Conservation (phyloP, 2,797 vertebrate genomes). For the Taeniopygia guttata region DNA sequence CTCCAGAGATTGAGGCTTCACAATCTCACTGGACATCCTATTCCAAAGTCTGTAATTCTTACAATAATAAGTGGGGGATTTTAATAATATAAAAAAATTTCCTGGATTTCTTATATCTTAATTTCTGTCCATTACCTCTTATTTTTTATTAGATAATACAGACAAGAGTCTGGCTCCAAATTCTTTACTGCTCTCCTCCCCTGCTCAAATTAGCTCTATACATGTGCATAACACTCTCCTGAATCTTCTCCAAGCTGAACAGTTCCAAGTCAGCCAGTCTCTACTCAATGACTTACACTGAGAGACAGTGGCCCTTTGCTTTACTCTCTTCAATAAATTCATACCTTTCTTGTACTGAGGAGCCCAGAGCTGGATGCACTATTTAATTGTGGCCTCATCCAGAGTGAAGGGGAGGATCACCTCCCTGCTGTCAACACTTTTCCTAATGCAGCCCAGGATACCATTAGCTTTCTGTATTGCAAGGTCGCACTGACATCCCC, state of each 20-base stretch:
- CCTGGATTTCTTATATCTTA: not conserved
- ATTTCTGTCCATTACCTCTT: not conserved
- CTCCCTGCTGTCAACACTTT: not conserved
- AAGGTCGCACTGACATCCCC: not conserved
- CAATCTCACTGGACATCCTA: not conserved
- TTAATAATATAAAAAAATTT: fast-evolving
- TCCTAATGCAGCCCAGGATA: not conserved
- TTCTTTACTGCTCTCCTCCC: not conserved
- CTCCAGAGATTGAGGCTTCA: not conserved
- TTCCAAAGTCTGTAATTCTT: not conserved
- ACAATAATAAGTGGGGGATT: not conserved
- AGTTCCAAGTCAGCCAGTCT: not conserved
- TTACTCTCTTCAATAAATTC: not conserved
- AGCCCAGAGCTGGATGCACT: not conserved
- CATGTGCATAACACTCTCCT: not conserved
- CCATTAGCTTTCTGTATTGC: not conserved
- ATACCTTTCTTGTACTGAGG: not conserved
- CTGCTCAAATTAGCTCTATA: not conserved
- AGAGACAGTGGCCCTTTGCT: not conserved
- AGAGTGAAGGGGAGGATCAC: not conserved
- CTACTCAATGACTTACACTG: not conserved
- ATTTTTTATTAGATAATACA: not conserved
- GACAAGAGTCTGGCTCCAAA: not conserved
- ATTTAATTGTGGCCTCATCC: not conserved
- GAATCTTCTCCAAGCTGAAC: not conserved